Evolutionary conservation across 1,140 invertebrate species (phyloP), one percentile per base, ranked within the genome.

Genomic region (Sitobion miscanthi): DNA sequence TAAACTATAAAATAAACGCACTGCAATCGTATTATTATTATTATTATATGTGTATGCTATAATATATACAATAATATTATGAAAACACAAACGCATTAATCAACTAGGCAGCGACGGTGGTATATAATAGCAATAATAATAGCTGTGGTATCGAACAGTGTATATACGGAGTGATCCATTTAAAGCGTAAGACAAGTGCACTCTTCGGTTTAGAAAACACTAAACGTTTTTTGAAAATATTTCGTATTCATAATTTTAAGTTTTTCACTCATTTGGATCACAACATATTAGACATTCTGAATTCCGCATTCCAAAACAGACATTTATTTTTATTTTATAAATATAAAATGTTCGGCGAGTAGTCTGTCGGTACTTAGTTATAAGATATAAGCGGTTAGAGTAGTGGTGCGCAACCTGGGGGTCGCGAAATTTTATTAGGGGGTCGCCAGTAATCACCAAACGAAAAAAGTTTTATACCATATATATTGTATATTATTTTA

Each of bases 1-100:
- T 23, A 83, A 20, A 23, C 30, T 1, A 38, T 17, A n/a, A n/a
- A n/a, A 25, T 23, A n/a, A 23, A 49, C 45, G n/a, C 17, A 77
- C n/a, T n/a, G 62, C 14, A 77, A 77, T 77, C 14, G 14, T n/a
- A n/a, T 35, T n/a, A 69, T 69, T 69, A n/a, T 11, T 69, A 69
- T 52, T 47, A 9, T 47, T 47, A 20, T 52, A 52, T 54, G 52
- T 54, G 20, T 21, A 54, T 49, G 8, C 6, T 54, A 54, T 54
- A 1, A 5, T 6, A 54, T 54, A 23, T 54, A 54, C 5, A 54
- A 54, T 69, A 69, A 69, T n/a, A 69, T 69, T 69, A n/a, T 77
- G 62, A 77, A 77, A 77, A 77, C n/a, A 17, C n/a, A 88, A 88
- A 88, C 45, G 8, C 86, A 88, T 88, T 52, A 49, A 88, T 88